A percentile compares a stretch with the other conserved stretches of the same genome.
Evolutionary conservation across 2,888 invertebrate species (phyloP).

Genomic region (Aleiodes leptofemur): DNA sequence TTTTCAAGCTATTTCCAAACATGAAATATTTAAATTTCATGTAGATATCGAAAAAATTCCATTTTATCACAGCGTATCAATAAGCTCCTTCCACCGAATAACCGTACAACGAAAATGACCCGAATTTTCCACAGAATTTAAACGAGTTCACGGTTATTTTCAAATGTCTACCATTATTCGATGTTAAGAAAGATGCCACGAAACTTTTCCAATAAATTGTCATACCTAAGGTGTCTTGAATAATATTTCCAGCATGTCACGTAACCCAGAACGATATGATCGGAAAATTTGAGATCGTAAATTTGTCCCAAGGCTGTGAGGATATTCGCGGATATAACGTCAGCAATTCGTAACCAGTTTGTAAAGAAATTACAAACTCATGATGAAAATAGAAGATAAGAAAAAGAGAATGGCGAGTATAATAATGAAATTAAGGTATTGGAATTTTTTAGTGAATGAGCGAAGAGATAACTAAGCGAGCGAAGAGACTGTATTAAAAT

Average conservation of each 20-base stretch:
- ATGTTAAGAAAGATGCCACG: constrained; percentile 7
- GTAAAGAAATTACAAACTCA: too few relatives aligned
- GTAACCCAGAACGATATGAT: constrained; percentile 10
- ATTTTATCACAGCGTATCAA: too few relatives aligned
- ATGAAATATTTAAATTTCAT: too few relatives aligned
- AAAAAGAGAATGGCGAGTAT: too few relatives aligned
- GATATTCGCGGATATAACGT: constrained; percentile 3
- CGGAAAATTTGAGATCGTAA: constrained; percentile 20
- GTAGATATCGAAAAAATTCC: too few relatives aligned
- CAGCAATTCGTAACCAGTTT: constrained; percentile 2
- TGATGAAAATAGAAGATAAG: too few relatives aligned
- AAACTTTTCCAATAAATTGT: constrained; percentile 22
- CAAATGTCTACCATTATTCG: constrained; percentile 5
- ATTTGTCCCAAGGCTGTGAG: constrained; percentile 10
- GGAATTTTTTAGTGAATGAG: too few relatives aligned
- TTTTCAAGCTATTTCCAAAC: too few relatives aligned
- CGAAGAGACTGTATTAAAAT: too few relatives aligned
- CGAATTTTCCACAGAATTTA: background rate
- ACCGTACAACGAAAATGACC: background rate
- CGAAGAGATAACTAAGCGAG: too few relatives aligned
- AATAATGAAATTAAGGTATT: too few relatives aligned
- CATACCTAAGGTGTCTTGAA: constrained; percentile 15
- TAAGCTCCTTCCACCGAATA: too few relatives aligned
- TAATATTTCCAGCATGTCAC: constrained; percentile 11
- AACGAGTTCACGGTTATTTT: background rate